phyloP scores from a whole-genome alignment of 2,888 invertebrate species.

The Selenia dentaria region DNA sequence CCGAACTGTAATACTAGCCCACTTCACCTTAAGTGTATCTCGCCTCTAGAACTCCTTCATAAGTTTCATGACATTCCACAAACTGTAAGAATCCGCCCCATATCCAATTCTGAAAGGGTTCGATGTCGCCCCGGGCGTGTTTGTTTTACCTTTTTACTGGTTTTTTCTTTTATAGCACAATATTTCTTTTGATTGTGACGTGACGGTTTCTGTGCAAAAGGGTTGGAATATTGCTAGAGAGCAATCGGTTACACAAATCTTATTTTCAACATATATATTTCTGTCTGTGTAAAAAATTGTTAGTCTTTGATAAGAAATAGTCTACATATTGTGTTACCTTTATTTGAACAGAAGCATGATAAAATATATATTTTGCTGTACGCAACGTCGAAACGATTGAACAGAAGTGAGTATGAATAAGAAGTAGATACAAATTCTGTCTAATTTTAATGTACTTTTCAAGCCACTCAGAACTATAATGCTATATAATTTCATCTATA shows the following conservation, averaged over 20 bases:
- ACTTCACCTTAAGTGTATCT: no score
- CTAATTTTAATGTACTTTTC: no score
- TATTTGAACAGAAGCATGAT: neutral
- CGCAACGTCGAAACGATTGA: no score
- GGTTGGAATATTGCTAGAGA: slow-evolving; percentile 7
- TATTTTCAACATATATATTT: slow-evolving; percentile 12
- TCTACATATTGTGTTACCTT: neutral
- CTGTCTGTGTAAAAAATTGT: neutral
- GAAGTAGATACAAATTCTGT: no score
- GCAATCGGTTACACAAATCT: slow-evolving; percentile 13
- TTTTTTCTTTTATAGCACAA: slow-evolving; percentile 4
- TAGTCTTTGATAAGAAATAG: neutral
- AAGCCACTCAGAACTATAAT: no score
- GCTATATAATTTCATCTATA: no score
- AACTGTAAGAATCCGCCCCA: neutral
- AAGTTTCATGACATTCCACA: neutral
- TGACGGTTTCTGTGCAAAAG: slow-evolving; percentile 5
- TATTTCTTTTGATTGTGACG: slow-evolving; percentile 15
- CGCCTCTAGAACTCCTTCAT: neutral
- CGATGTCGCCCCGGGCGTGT: slow-evolving; percentile 7
- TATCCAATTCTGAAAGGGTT: slow-evolving; percentile 20
- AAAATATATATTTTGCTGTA: no score
- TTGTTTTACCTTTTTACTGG: slow-evolving; percentile 13
- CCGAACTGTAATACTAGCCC: no score
- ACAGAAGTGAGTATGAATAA: no score